Evolutionary conservation across 2,113 vertebrate species (phyloP).

Genomic region (Apteryx mantelli): DNA sequence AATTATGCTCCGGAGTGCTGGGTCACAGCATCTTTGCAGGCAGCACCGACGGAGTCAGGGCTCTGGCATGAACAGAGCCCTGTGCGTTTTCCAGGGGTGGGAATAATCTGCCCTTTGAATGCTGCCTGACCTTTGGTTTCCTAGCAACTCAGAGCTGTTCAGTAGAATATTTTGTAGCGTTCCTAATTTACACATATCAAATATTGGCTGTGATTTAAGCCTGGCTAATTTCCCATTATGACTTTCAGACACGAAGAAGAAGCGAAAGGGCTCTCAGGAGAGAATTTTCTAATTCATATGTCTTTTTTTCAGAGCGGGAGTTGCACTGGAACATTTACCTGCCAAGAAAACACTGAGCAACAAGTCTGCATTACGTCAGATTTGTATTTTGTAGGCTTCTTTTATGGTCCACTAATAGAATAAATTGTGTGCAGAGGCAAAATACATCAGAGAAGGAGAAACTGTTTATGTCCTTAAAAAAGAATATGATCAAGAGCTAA

Average conservation of each 20-base stretch:
- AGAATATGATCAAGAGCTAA: not conserved
- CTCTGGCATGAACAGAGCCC: constrained; percentile 1
- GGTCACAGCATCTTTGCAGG: no score
- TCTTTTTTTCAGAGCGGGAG: not conserved
- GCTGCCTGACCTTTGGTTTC: constrained; percentile 77
- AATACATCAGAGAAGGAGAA: not conserved
- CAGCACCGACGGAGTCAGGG: not conserved
- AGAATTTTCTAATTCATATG: not conserved
- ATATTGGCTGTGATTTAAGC: constrained; percentile 51
- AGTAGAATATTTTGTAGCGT: constrained; percentile 38
- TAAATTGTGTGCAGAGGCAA: fast-evolving
- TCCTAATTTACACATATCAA: constrained; percentile 67
- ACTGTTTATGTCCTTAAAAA: not conserved
- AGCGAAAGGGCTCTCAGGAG: not conserved
- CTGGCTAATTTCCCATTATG: constrained; percentile 54
- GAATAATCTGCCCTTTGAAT: constrained; percentile 70
- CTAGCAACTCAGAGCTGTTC: constrained; percentile 74
- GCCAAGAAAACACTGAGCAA: not conserved
- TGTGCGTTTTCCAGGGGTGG: constrained; percentile 34
- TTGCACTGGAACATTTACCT: not conserved
- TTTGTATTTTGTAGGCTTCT: not conserved
- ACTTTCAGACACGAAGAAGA: constrained; percentile 20
- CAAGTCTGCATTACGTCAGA: not conserved
- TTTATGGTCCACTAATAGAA: not conserved
- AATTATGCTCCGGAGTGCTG: not conserved